These are phyloP conservation scores for Cephalotes varians DNA, from an alignment of 2,888 invertebrate species.

Conservation along the genomic window DNA sequence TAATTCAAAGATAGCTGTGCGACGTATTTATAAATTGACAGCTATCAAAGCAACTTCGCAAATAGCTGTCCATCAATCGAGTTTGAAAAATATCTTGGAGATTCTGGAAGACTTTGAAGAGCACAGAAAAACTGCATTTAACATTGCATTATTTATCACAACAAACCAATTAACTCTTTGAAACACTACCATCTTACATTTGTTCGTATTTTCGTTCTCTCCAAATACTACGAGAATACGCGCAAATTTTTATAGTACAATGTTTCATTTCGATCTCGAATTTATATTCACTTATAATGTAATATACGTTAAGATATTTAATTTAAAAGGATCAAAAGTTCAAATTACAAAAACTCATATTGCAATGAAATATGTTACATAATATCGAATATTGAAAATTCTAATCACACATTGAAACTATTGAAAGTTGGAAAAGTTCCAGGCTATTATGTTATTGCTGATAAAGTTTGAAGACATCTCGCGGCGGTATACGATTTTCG, in stretches of 20 bases:
- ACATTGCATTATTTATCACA: conserved; percentile 77
- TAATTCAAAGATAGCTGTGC: conserved; percentile 74
- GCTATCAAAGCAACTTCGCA: conserved; percentile 78
- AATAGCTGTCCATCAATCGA: conserved; percentile 77
- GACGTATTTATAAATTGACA: conserved; percentile 84
- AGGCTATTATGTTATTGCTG: no score
- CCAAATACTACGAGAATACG: background rate
- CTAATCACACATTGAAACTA: background rate
- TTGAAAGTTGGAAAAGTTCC: background rate
- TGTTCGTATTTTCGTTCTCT: background rate
- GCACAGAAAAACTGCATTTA: conserved; percentile 76
- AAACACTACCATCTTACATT: conserved; percentile 7
- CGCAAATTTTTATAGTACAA: background rate
- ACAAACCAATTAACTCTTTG: conserved; percentile 21
- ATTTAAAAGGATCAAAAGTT: background rate
- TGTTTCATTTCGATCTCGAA: background rate
- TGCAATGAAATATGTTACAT: background rate
- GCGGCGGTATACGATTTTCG: conserved; percentile 26
- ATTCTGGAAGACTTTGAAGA: conserved; percentile 65
- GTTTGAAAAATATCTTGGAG: conserved; percentile 64
- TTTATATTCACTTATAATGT: background rate
- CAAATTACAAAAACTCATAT: background rate
- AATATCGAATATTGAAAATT: background rate
- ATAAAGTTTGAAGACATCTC: background rate
- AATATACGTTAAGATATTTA: background rate